Conservation (phyloP, 2,888 invertebrate species). For the Nudaria mundana region DNA sequence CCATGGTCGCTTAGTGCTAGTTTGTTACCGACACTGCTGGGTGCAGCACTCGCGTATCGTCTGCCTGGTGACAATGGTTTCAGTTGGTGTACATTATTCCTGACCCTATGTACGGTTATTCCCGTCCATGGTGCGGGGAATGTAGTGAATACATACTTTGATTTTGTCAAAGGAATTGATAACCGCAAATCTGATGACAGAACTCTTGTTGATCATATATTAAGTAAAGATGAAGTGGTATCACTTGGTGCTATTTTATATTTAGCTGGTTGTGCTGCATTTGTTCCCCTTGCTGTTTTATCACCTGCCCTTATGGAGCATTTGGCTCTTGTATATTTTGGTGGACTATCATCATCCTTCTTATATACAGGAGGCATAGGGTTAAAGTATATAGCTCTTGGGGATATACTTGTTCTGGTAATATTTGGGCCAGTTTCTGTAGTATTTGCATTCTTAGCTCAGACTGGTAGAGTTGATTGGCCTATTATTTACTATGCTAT, state of each 20-base stretch:
- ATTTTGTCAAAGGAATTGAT: constrained; percentile 96
- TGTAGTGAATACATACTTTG: constrained; percentile 97
- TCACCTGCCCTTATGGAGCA: constrained; percentile 98
- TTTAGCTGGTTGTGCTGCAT: constrained; percentile 91
- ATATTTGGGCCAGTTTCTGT: constrained; percentile 97
- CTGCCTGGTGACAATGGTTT: constrained; percentile 88
- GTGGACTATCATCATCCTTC: constrained; percentile 96
- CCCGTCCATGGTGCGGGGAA: constrained; percentile 98
- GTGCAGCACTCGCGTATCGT: constrained; percentile 94
- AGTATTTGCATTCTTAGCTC: constrained; percentile 95
- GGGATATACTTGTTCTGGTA: constrained; percentile 94
- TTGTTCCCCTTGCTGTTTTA: constrained; percentile 87
- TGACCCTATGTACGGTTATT: constrained; percentile 92
- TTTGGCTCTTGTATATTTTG: constrained; percentile 96
- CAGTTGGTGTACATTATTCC: constrained; percentile 88
- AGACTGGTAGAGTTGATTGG: constrained; percentile 95
- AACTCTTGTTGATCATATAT: constrained; percentile 95
- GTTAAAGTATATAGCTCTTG: constrained; percentile 96
- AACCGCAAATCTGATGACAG: constrained; percentile 96
- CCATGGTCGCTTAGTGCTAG: constrained; percentile 98
- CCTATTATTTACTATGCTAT: constrained; percentile 96
- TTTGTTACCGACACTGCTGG: constrained; percentile 93
- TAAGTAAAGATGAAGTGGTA: constrained; percentile 87
- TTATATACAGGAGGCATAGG: constrained; percentile 98
- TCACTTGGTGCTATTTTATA: constrained; percentile 94